Evolutionary conservation across 2,113 vertebrate genomes (phyloP).

Genomic region (Prinia subflava): DNA sequence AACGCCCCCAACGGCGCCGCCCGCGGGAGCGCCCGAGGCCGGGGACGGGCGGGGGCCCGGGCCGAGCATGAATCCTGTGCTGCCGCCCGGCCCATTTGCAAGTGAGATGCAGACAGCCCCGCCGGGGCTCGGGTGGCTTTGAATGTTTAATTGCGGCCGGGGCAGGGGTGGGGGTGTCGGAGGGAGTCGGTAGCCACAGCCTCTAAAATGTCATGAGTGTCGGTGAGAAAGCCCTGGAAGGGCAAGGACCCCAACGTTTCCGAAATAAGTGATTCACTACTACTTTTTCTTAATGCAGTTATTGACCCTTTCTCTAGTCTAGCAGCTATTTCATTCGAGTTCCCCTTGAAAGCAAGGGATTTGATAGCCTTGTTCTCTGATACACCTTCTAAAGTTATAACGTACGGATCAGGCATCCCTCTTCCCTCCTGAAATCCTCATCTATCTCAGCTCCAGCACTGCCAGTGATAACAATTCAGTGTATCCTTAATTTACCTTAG

Average conservation of each 20-base stretch:
- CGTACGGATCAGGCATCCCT: neutral
- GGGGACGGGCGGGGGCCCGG: neutral
- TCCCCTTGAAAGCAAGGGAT: neutral
- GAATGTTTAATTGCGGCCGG: neutral
- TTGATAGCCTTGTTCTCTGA: neutral
- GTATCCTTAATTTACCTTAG: neutral
- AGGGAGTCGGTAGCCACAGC: neutral
- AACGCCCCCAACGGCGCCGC: neutral
- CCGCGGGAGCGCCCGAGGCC: neutral
- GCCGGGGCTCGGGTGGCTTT: neutral
- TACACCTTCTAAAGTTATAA: neutral
- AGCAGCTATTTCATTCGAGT: neutral
- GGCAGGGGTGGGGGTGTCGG: neutral
- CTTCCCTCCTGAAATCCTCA: neutral
- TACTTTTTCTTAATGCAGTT: neutral
- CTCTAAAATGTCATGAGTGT: neutral
- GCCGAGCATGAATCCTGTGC: neutral
- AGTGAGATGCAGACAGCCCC: neutral
- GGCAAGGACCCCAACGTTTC: neutral
- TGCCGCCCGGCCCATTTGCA: neutral
- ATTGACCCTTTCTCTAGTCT: neutral
- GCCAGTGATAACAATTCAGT: neutral
- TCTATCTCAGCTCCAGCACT: neutral
- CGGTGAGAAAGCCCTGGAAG: accelerated
- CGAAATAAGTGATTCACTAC: accelerated